Evolutionary conservation across 2,797 vertebrate genomes (phyloP), one percentile per base, ranked within the genome.

Genomic region (Lophius americanus): DNA sequence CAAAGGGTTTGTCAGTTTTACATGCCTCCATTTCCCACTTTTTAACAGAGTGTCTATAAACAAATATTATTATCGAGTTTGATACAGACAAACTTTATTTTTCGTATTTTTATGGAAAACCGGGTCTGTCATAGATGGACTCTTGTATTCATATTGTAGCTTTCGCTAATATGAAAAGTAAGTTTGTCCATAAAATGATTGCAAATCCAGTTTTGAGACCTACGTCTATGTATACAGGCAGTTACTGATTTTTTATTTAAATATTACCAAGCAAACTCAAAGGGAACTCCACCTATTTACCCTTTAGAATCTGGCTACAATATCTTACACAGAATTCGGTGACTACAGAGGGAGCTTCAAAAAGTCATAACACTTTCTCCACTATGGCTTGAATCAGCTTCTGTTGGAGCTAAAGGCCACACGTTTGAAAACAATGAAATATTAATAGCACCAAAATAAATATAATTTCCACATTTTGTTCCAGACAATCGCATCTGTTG

Each of bases 1-100:
- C 51, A 37, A 47, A 58, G 43, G 54, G 47, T 55, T 76, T 76
- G 0, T 7, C 5, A 3, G 48, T 72, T 64, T 65, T 33, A 37
- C 53, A 48, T 51, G n/a, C n/a, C 53, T 3, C 5, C 2, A 12
- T 48, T 60, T 60, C 49, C 38, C 42, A 13, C 7, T 53, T 82
- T 66, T 49, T 6, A 50, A 60, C 57, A 43, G 66, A 4, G 2
- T 61, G 33, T 44, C 58, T 60, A 63, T 54, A 58, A 56, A 41
- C 14, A 52, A 69, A 65, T 62, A 46, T 3, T 2, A 46, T 46
- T 33, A 58, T 39, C 37, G 32, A 38, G 35, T 32, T 8, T 43
- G 47, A 51, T 42, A 61, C 61, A 62, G 4, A 41, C 4, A 7
- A 33, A 23, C 10, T 74, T 32, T 44, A 53, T 42, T 41, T 5